Evolutionary conservation across 2,797 vertebrate species (phyloP), one percentile per base, ranked within the genome.

Genomic region (Aldrovandia affinis): DNA sequence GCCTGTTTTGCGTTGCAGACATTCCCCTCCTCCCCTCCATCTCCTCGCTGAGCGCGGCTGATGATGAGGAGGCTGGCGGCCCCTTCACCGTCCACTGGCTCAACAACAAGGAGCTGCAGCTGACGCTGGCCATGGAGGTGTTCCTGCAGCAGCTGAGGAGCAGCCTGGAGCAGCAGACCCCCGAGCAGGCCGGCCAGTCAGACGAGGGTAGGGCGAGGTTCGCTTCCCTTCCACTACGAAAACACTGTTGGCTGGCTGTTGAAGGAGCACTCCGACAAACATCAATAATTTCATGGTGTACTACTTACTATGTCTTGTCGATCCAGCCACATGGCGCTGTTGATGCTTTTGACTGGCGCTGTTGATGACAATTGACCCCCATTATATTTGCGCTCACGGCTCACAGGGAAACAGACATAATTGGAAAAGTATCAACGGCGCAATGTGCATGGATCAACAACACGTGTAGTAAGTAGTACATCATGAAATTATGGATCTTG

Each of bases 21-120:
- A 99, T 99, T 93, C 98, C 98, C 91, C 93, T 99, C 65, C 96
- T 99, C 77, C 98, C 98, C 89, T 99, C 98, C 83, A 99, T 99
- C 91, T 96, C 97, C 0, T 98, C 98, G 82, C 90, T 99, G 91
- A 97, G 92, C 87, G 93, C 95, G 78, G 91, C 78, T 18, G 94
- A 95, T 89, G 97, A 96, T 82, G 97, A 98, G 91, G 98, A 99
- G 88, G 95, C 96, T 73, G 96, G 95, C 59, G 97, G 98, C n/a
- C 96, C 95, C 85, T 99, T 99, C 93, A 97, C 98, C 54, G 97
- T 99, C 78, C 98, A 99, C 90, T 99, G 98, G 98, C 95, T 99
- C 82, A 98, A 99, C 89, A 99, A 99, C 91, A 99, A 99, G 93
- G 98, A 99, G 91, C 94, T 99, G 86, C 96, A 99, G 90, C 97